Conservation (phyloP, 2,113 vertebrate species). For the Cynoglossus semilaevis region DNA sequence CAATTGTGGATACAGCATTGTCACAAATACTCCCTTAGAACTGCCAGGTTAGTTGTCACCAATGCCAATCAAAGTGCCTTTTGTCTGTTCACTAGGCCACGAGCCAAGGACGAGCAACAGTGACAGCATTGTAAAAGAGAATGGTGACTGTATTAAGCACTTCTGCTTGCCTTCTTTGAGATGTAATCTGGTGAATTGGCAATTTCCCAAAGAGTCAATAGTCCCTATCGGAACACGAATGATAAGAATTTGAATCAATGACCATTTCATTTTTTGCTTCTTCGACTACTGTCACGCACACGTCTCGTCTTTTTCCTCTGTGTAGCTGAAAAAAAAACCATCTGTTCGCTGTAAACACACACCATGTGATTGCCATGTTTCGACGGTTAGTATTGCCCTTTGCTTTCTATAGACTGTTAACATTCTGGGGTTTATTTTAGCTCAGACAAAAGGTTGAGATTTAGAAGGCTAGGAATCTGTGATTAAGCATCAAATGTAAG, state of each 20-base stretch:
- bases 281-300: conserved; percentile 29
- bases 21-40: conserved; percentile 51
- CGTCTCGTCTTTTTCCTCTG: conserved; percentile 34
- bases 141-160: conserved; percentile 45
- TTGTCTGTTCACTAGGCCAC: conserved; percentile 74
- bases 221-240: conserved; percentile 29
- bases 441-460: conserved; percentile 38
- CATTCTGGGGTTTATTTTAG: conserved; percentile 65
- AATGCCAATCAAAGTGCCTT: conserved; percentile 80
- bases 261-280: conserved; percentile 15
- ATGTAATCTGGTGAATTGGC: conserved; percentile 51
- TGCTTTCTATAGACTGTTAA: conserved; percentile 73
- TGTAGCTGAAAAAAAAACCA: conserved; percentile 49
- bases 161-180: conserved; percentile 53
- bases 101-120: conserved; percentile 70
- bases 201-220: conserved; percentile 48
- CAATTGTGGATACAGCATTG: conserved; percentile 19
- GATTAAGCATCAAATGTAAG: conserved; percentile 58
- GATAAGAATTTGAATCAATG: conserved; percentile 35
- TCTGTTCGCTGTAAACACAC: conserved; percentile 44
- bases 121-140: conserved; percentile 61
- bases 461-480: conserved; percentile 60
- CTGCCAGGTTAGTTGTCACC: conserved; percentile 69
- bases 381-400: conserved; percentile 53
- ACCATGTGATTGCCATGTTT: conserved; percentile 59